Conservation (phyloP, 2,797 vertebrate species). For the Cynodonichthys magdalenae region DNA sequence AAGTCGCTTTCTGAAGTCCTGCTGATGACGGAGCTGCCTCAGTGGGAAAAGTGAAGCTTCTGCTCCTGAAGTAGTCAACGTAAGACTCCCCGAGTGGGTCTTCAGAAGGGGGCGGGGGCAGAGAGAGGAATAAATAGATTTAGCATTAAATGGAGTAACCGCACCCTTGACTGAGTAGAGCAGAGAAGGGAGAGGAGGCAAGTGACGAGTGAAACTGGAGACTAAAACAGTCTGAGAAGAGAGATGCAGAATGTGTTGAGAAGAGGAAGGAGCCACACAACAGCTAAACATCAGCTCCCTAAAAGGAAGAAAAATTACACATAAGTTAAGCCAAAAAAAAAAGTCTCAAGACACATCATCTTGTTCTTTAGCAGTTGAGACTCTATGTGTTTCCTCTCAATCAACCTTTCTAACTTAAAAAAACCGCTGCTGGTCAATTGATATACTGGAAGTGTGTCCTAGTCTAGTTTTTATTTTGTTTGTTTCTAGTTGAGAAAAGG, state of each 20-base stretch:
- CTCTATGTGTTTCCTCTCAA: too few species aligned
- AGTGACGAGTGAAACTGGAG: slow-evolving; percentile 6
- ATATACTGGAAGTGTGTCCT: not conserved
- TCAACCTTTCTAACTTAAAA: too few species aligned
- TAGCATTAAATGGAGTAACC: slow-evolving; percentile 69
- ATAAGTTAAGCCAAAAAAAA: too few species aligned
- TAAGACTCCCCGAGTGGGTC: slow-evolving; percentile 49
- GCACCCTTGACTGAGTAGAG: slow-evolving; percentile 40
- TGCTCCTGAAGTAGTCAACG: slow-evolving; percentile 61
- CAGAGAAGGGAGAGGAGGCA: slow-evolving; percentile 26
- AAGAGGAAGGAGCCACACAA: slow-evolving; percentile 1
- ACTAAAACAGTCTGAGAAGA: slow-evolving; percentile 18
- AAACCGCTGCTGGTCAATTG: not conserved
- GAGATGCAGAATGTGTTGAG: slow-evolving; percentile 20
- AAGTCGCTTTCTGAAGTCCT: slow-evolving; percentile 28
- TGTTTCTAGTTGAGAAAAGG: too few species aligned
- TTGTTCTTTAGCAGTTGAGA: too few species aligned
- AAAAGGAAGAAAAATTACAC: slow-evolving; percentile 46
- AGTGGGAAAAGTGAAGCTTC: slow-evolving; percentile 34
- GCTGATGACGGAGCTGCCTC: slow-evolving; percentile 36
- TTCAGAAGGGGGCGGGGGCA: slow-evolving; percentile 35
- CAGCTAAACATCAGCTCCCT: slow-evolving; percentile 33
- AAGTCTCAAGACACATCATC: too few species aligned
- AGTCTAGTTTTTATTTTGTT: too few species aligned
- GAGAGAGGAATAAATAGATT: slow-evolving; percentile 77